These are phyloP conservation scores for Noturus placidus DNA, from an alignment of 2,113 vertebrate genomes.

Conservation along the genomic window DNA sequence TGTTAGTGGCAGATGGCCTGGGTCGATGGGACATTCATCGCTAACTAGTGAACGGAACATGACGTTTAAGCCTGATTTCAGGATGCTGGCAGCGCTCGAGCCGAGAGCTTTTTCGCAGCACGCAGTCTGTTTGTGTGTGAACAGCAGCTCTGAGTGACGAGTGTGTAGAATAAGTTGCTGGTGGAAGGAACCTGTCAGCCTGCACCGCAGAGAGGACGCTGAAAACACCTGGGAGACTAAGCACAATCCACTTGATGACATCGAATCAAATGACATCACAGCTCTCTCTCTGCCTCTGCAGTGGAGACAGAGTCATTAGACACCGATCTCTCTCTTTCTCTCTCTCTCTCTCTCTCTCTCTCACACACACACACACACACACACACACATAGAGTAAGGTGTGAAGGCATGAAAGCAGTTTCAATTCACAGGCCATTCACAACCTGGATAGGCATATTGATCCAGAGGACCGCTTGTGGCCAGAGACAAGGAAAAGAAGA, in stretches of 20 bases:
- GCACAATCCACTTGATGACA: slow-evolving; percentile 52
- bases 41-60: slow-evolving; percentile 11
- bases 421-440: slow-evolving; percentile 57
- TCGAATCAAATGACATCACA: slow-evolving; percentile 56
- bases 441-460: slow-evolving; percentile 50
- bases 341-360: not conserved
- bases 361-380: not conserved
- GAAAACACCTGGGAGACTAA: slow-evolving; percentile 49
- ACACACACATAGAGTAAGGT: slow-evolving; percentile 27
- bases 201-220: slow-evolving; percentile 21
- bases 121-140: slow-evolving; percentile 30
- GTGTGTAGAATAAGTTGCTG: slow-evolving; percentile 48
- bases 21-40: not conserved
- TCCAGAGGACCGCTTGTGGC: slow-evolving; percentile 46
- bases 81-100: not conserved
- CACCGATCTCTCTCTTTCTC: slow-evolving; percentile 32
- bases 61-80: slow-evolving; percentile 13
- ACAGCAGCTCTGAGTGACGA: slow-evolving; percentile 45
- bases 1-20: slow-evolving; percentile 7
- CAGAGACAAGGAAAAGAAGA: slow-evolving; percentile 2
- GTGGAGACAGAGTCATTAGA: slow-evolving; percentile 53
- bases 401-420: slow-evolving; percentile 49
- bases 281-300: slow-evolving; percentile 43
- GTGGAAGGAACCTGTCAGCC: slow-evolving; percentile 46
- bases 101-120: slow-evolving; percentile 18